These are phyloP conservation scores for Lophius americanus DNA, from an alignment of 2,797 vertebrate genomes.

Conservation along the genomic window DNA sequence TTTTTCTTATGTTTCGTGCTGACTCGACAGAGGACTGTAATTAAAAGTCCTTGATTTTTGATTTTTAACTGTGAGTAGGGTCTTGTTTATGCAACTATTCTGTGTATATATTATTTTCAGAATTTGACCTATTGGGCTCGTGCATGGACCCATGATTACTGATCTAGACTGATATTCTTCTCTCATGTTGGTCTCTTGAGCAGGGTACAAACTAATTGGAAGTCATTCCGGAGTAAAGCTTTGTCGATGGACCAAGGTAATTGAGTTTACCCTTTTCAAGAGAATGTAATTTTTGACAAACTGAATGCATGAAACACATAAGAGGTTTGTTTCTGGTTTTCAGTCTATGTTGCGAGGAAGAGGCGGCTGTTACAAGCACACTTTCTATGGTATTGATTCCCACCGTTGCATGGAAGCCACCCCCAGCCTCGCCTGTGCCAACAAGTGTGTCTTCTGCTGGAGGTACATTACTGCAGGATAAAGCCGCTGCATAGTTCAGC, in stretches of 20 bases:
- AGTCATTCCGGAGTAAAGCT: slow-evolving; percentile 97
- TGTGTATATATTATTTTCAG: not conserved
- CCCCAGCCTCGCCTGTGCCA: slow-evolving; percentile 93
- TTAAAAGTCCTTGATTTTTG: no score
- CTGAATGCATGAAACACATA: not conserved
- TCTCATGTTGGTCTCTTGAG: slow-evolving; percentile 17
- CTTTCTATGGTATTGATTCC: slow-evolving; percentile 95
- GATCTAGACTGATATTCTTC: slow-evolving; percentile 7
- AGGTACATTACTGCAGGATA: slow-evolving; percentile 78
- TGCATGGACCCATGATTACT: not conserved
- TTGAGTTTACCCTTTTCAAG: not conserved
- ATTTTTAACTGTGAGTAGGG: no score
- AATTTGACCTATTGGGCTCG: not conserved
- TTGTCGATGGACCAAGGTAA: slow-evolving; percentile 97
- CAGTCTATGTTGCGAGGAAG: slow-evolving; percentile 94
- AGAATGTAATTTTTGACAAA: not conserved
- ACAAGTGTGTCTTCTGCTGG: slow-evolving; percentile 99
- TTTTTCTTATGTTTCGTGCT: no score
- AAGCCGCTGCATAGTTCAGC: not conserved
- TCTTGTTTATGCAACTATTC: no score
- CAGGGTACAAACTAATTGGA: slow-evolving; percentile 94
- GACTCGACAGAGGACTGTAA: no score
- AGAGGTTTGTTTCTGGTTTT: not conserved
- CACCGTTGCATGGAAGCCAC: slow-evolving; percentile 98
- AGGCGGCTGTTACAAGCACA: slow-evolving; percentile 97